Evolutionary conservation across 2,113 vertebrate genomes (phyloP), one percentile per base, ranked within the genome.

Genomic region (Alouatta palliata): DNA sequence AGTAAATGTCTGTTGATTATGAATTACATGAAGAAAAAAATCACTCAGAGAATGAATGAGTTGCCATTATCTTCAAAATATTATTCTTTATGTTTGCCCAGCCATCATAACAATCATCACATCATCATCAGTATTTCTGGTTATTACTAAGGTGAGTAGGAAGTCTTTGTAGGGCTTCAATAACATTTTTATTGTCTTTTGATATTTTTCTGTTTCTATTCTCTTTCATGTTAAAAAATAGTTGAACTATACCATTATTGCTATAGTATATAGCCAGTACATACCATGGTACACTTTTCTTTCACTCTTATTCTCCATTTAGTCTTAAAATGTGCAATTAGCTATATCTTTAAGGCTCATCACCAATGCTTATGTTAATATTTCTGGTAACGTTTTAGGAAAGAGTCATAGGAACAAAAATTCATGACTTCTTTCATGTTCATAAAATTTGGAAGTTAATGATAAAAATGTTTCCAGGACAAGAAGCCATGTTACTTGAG

Each of bases 141-240:
- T 25, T 49, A 20, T 47, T 40, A 43, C 6, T 30, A 61, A 79
- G 49, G 16, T 8, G 2, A n/a, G 2, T 0, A 3, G 27, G 1
- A 17, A 61, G 27, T 0, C 17, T 5, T 9, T 13, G 8, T 2
- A 76, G 32, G 13, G 13, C 13, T 52, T 35, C 12, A 19, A 47
- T 49, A 17, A 77, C 2, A 27, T 84, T 77, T 37, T 77, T 27
- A 4, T 37, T 70, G 4, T 19, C 8, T 70, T 81, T 61, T 82
- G 45, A 64, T 3, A n/a, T 47, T 30, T 87, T 43, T 61, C 17
- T 90, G 6, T 40, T 17, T 45, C 0, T 1, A 21, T 47, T 71
- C 40, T 32, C 10, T 91, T 47, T 56, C 32, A 73, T 32, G 77
- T 76, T 19, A 64, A 32, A 32, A 14, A 54, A 27, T 11, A 43